A percentile compares a stretch with the other conserved stretches of the same genome.
phyloP scores from a whole-genome alignment of 2,888 invertebrate genomes.

The Tupiocoris notatus region DNA sequence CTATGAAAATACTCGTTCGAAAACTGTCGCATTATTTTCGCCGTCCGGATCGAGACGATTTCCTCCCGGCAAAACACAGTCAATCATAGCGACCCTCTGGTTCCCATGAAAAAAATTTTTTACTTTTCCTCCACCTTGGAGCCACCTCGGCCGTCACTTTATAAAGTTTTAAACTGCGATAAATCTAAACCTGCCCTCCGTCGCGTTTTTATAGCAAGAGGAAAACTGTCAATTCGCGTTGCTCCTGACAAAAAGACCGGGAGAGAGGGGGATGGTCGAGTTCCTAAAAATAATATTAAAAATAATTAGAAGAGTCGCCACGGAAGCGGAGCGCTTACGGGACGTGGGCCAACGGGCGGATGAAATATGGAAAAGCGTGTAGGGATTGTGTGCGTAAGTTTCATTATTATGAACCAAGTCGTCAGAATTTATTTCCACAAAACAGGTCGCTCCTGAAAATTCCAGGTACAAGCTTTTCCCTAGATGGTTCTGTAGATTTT shows the following conservation, averaged over 20 bases:
- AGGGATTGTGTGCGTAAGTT: neutral
- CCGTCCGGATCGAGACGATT: too few species aligned
- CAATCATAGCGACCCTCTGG: too few species aligned
- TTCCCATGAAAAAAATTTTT: too few species aligned
- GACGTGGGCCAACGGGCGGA: neutral
- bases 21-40: too few species aligned
- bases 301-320: slow-evolving; percentile 5
- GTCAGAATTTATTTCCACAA: too few species aligned
- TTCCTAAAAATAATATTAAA: neutral
- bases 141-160: neutral
- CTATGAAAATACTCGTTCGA: too few species aligned
- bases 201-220: neutral
- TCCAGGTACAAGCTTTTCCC: too few species aligned
- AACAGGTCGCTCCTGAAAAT: too few species aligned
- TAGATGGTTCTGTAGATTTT: too few species aligned
- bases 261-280: neutral
- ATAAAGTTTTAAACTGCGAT: neutral
- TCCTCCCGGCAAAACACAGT: too few species aligned
- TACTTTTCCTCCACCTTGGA: neutral
- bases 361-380: slow-evolving; percentile 13
- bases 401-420: slow-evolving; percentile 8
- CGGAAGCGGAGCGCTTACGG: slow-evolving; percentile 10
- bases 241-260: neutral
- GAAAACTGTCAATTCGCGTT: neutral
- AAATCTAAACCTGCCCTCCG: neutral